Evolutionary conservation across 2,888 invertebrate species (phyloP).

Genomic region (Nasonovia ribisnigri): DNA sequence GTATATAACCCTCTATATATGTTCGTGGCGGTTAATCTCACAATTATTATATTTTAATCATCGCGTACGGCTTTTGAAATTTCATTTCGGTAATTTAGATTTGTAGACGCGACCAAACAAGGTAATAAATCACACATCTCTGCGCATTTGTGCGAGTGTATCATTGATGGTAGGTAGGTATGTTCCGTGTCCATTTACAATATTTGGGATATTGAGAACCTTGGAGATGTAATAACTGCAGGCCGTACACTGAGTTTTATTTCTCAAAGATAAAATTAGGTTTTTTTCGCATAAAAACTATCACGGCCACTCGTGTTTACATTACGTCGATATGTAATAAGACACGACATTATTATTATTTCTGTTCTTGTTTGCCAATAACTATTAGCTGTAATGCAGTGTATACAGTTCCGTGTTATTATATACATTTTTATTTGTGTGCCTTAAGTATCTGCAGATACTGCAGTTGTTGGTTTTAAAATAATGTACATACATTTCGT

Average conservation of each 20-base stretch:
- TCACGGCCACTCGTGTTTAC: conserved; percentile 25
- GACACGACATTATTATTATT: conserved; percentile 29
- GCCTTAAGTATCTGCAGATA: background rate
- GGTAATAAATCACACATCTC: conserved; percentile 31
- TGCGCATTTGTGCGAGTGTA: background rate
- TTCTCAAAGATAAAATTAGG: conserved; percentile 39
- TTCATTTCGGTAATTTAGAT: conserved; percentile 13
- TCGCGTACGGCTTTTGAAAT: conserved; percentile 1
- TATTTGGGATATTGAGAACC: conserved; percentile 8
- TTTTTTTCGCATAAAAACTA: conserved; percentile 41
- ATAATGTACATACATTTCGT: background rate
- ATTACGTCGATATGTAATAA: background rate
- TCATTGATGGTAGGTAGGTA: conserved; percentile 4
- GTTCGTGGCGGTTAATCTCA: background rate
- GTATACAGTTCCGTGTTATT: background rate
- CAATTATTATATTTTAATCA: conserved; percentile 2
- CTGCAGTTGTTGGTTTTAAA: background rate
- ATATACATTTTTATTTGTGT: background rate
- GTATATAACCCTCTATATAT: background rate
- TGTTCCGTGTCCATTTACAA: background rate
- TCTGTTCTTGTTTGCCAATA: background rate
- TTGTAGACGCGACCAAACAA: conserved; percentile 27
- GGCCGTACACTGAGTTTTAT: background rate
- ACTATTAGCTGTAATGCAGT: background rate
- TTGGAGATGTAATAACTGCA: conserved; percentile 35